Conservation (phyloP, 1,140 invertebrate species). For the Varroa destructor region DNA sequence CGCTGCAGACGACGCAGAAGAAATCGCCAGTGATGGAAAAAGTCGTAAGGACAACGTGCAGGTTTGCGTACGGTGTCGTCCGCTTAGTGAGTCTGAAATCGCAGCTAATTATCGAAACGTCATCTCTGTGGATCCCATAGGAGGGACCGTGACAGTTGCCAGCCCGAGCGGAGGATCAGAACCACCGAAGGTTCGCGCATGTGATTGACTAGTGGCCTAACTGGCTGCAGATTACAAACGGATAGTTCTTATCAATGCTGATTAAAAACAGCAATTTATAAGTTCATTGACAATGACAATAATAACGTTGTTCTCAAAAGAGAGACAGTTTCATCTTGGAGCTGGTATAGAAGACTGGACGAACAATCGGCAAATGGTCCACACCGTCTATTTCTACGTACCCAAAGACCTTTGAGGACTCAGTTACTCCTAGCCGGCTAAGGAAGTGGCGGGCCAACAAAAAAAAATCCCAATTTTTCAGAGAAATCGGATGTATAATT, state of each 20-base stretch:
- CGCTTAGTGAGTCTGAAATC: conserved; percentile 64
- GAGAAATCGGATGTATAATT: too few relatives aligned
- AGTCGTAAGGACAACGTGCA: conserved; percentile 46
- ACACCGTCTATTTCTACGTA: too few relatives aligned
- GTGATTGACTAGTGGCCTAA: conserved; percentile 30
- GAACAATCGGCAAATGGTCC: too few relatives aligned
- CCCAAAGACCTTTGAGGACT: too few relatives aligned
- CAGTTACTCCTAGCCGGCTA: too few relatives aligned
- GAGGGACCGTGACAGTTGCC: conserved; percentile 18
- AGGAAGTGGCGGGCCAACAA: too few relatives aligned
- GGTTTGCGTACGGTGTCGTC: conserved; percentile 73
- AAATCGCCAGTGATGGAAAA: not conserved
- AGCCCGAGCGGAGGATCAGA: conserved; percentile 37
- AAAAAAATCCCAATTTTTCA: too few relatives aligned
- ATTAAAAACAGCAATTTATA: not conserved
- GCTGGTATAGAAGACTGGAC: too few relatives aligned
- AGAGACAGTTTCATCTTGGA: too few relatives aligned
- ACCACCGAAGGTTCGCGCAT: conserved; percentile 30
- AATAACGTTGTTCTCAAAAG: too few relatives aligned
- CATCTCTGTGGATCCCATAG: conserved; percentile 40
- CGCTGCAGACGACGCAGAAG: too few relatives aligned
- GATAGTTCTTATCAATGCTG: not conserved
- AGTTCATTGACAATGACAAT: not conserved
- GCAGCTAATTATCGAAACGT: conserved; percentile 53
- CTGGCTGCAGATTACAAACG: not conserved